These are phyloP conservation scores for Cantharis lateralis DNA, from an alignment of 2,888 invertebrate species.

Conservation along the genomic window DNA sequence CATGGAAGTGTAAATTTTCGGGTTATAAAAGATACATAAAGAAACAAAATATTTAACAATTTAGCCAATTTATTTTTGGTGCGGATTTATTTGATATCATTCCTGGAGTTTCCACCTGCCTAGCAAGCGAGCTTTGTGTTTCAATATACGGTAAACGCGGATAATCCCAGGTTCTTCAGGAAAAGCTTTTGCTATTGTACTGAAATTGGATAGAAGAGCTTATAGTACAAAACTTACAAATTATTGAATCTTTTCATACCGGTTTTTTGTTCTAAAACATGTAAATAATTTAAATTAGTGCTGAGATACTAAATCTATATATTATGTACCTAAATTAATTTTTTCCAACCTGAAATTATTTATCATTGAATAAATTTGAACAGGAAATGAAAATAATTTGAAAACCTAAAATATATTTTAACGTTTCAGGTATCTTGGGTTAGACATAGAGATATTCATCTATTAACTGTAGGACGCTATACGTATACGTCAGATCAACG, in stretches of 20 bases:
- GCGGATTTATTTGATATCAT: conserved; percentile 31
- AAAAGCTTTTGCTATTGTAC: conserved; percentile 24
- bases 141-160: conserved; percentile 27
- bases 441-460: conserved; percentile 74
- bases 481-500: conserved; percentile 84
- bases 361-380: not conserved
- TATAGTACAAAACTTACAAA: conserved; percentile 25
- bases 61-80: conserved; percentile 19
- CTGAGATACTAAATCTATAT: not conserved
- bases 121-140: conserved; percentile 28
- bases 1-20: not conserved
- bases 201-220: conserved; percentile 27
- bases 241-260: conserved; percentile 19
- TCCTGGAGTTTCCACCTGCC: conserved; percentile 32
- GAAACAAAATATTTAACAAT: not conserved
- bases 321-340: too few relatives aligned
- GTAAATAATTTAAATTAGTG: not conserved
- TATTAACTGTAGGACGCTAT: conserved; percentile 74
- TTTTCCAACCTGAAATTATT: not conserved
- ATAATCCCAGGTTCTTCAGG: conserved; percentile 28
- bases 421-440: conserved; percentile 76
- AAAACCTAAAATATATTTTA: not conserved
- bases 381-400: not conserved
- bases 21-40: not conserved
- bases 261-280: not conserved